A percentile compares a stretch with the other conserved stretches of the same genome.
Evolutionary conservation across 2,888 invertebrate species (phyloP).

Genomic region (Sepioteuthis lessoniana): DNA sequence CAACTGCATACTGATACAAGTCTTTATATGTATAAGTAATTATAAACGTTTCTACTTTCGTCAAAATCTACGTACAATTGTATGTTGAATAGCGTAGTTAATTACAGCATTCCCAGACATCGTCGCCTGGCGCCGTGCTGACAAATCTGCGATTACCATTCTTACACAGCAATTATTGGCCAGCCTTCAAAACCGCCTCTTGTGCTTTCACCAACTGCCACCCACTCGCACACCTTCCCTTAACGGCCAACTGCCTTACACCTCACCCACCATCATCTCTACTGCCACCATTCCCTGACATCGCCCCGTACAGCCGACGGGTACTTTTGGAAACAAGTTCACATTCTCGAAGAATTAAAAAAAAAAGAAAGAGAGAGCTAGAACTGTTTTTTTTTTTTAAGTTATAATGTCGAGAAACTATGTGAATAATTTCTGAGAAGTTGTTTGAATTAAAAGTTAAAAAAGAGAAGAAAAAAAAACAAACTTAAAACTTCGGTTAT

Average conservation of each 20-base stretch:
- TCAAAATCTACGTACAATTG: background rate
- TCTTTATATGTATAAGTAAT: background rate
- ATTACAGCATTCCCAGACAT: background rate
- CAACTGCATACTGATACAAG: background rate
- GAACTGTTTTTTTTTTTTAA: background rate
- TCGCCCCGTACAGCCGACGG: background rate
- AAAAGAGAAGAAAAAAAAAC: too few species aligned
- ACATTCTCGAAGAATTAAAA: background rate
- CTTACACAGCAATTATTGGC: slow-evolving; percentile 2
- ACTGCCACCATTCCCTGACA: background rate
- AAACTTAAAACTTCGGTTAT: too few species aligned
- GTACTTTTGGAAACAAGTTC: background rate
- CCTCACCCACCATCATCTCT: background rate
- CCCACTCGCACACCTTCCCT: background rate
- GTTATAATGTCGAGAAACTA: background rate
- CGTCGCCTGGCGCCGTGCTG: slow-evolving; percentile 1
- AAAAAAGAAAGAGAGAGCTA: background rate
- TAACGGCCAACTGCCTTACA: background rate
- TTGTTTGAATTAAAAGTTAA: background rate
- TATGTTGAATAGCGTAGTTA: background rate
- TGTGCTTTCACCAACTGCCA: background rate
- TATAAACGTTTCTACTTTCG: background rate
- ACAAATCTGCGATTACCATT: background rate
- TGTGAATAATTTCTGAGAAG: background rate
- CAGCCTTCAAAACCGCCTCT: background rate